phyloP scores from a whole-genome alignment of 2,113 vertebrate species.

The western clawed frog (Xenopus tropicalis) region UCB_Xtro_10.0 CM004447.2:68283501-68284000 shows the following conservation, averaged over 20 bases:
- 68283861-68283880: conserved; percentile 78
- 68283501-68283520: no score
- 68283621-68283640: no score
- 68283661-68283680: no score
- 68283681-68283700: conserved; percentile 50
- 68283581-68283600: no score
- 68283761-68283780: conserved; percentile 69
- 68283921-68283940: conserved; percentile 86
- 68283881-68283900: conserved; percentile 75
- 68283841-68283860: conserved; percentile 80
- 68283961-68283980: conserved; percentile 70
- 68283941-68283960: conserved; percentile 85
- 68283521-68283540: no score
- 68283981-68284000: conserved; percentile 79
- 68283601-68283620: no score
- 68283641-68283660: no score
- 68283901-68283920: conserved; percentile 80
- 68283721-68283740: conserved; percentile 70
- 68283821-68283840: conserved; percentile 76
- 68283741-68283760: conserved; percentile 67
- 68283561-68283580: no score
- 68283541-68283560: no score
- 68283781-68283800: no score
- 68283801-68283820: conserved; percentile 68
- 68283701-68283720: conserved; percentile 68